Conservation (phyloP, 2,113 vertebrate species). For the Haliaeetus leucogaster region DNA sequence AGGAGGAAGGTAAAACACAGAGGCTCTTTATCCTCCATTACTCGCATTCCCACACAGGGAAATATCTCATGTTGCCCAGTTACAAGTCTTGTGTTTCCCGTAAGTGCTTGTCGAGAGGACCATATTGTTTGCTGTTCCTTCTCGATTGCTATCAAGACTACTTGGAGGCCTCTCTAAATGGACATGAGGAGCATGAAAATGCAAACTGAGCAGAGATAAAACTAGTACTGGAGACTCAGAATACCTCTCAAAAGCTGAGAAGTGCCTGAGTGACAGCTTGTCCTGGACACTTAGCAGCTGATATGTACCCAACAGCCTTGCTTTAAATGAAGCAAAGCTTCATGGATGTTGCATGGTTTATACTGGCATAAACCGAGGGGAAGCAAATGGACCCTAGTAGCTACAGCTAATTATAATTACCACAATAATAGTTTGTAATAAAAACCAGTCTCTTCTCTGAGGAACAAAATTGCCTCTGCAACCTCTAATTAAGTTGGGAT, state of each 20-base stretch:
- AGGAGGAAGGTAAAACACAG: neutral
- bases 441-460: neutral
- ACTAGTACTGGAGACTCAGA: neutral
- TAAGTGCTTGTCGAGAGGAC: neutral
- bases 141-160: neutral
- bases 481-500: neutral
- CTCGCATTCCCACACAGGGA: neutral
- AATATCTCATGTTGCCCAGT: slow-evolving; percentile 34
- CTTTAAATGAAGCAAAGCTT: neutral
- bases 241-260: slow-evolving; percentile 17
- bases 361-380: neutral
- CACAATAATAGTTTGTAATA: neutral
- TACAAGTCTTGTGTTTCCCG: neutral
- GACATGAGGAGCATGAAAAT: neutral
- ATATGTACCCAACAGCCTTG: neutral
- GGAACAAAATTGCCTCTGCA: neutral
- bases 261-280: neutral
- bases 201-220: slow-evolving; percentile 23
- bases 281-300: neutral
- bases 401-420: neutral
- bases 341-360: neutral
- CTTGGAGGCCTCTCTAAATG: neutral
- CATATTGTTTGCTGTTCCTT: slow-evolving; percentile 41
- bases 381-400: neutral
- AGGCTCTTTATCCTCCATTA: neutral